Base-by-base conservation (phyloP, 64 coral and sea anemone species). In the Montipora sp. region DNA sequence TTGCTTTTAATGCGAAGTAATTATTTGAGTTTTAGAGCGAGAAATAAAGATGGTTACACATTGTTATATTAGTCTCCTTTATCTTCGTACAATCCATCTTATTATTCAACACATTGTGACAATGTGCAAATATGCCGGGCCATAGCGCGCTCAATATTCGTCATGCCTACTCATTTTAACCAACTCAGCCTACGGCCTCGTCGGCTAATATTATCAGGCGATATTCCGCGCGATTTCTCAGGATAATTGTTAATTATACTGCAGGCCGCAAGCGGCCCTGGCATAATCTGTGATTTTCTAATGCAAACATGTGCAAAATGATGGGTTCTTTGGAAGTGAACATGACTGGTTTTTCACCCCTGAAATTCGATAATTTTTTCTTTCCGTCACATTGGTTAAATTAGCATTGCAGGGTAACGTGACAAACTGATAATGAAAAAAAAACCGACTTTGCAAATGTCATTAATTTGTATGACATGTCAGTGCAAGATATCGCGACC, bases 21-120 rank as follows among this genome's bases (percentile, higher is more conserved):
- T 36, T 36, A 36, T 36, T 36, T 36, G 36, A 36, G 36, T 66
- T 18, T 66, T 14, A 66, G 61, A 66, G 61, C 61, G 61, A 66
- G 15, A 66, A 77, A 77, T 89, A 89, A 89, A 77, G 87, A 53
- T 89, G 80, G 87, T 89, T 89, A 89, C 69, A 89, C 87, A 23
- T 89, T 89, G 73, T 78, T 89, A 89, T 89, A 89, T 73, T 16
- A 0, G 18, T 67, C 63, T 20, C 63, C 7, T 67, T 67, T 67
- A 67, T 67, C 63, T 67, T 67, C 63, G 13, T 55, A 55, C 10
- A 55, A 55, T 10, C 51, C 51, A 55, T 55, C 51, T 36, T 36
- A 36, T 36, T 36, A 36, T 36, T 36, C 36, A 36, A 36, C 36
- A 36, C 36, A 36, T 36, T 36, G 36, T 36, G 36, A 36, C 36